phyloP scores from a whole-genome alignment of 2,888 invertebrate species.

The Cephus spinipes region DNA sequence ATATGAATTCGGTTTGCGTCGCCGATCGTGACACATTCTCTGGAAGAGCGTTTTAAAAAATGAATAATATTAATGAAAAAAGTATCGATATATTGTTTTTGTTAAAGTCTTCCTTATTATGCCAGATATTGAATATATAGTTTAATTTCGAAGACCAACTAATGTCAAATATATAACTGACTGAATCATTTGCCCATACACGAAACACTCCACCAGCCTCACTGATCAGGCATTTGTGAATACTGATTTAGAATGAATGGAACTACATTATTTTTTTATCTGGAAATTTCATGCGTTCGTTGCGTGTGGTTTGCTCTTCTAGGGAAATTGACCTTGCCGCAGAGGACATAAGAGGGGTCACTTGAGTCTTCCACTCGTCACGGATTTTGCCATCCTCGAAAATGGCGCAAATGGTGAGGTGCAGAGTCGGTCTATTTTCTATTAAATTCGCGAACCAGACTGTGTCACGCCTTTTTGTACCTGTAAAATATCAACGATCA shows the following conservation, averaged over 20 bases:
- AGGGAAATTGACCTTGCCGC: constrained; percentile 27
- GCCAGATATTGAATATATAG: background rate
- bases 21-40: background rate
- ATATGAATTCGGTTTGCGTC: background rate
- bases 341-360: constrained; percentile 31
- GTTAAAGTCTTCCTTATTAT: background rate
- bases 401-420: constrained; percentile 59
- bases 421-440: constrained; percentile 47
- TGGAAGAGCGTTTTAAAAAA: background rate
- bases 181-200: too few relatives aligned
- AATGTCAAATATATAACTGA: background rate
- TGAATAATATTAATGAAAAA: background rate
- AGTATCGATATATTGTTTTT: background rate
- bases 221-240: too few relatives aligned
- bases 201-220: too few relatives aligned
- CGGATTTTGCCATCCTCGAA: constrained; percentile 27
- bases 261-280: background rate
- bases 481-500: constrained; percentile 53
- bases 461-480: constrained; percentile 44
- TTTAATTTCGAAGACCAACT: background rate
- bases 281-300: background rate
- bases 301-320: background rate
- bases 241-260: background rate
- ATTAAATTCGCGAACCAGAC: constrained; percentile 44
- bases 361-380: constrained; percentile 21